These are phyloP conservation scores for Pseudomyrmex dendroicus DNA, from an alignment of 1,140 invertebrate species.

Conservation along the genomic window DNA sequence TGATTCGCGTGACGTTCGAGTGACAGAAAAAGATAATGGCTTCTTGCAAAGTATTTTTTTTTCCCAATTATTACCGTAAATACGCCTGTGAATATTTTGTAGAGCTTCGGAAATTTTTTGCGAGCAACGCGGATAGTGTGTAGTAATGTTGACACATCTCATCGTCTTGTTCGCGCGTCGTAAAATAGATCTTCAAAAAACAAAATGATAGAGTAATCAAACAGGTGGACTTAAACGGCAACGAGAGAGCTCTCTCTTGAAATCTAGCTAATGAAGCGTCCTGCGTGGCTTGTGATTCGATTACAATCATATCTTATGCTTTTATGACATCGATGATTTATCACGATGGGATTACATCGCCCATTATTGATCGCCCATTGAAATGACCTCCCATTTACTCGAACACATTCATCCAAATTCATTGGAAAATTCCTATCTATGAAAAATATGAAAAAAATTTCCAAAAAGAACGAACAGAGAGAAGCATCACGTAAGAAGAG, in stretches of 20 bases:
- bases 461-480: background rate
- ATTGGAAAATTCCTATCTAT: background rate
- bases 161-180: background rate
- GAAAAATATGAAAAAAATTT: too few relatives aligned
- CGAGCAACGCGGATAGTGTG: background rate
- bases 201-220: slow-evolving; percentile 60
- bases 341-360: slow-evolving; percentile 28
- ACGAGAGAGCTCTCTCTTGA: background rate
- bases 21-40: slow-evolving; percentile 14
- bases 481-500: background rate
- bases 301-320: slow-evolving; percentile 11
- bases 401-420: slow-evolving; percentile 14
- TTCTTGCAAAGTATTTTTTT: background rate
- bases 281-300: slow-evolving; percentile 18
- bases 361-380: slow-evolving; percentile 14
- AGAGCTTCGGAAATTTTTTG: background rate
- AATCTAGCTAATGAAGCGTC: background rate
- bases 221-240: slow-evolving; percentile 50
- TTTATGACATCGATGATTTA: slow-evolving; percentile 41
- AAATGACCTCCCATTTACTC: background rate
- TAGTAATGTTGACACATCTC: background rate
- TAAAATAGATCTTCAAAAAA: slow-evolving; percentile 7
- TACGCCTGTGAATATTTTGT: background rate
- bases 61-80: background rate
- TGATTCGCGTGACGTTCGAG: slow-evolving; percentile 11